Evolutionary conservation across 2,797 vertebrate genomes (phyloP).

Genomic region (Amphiprion clarkii): DNA sequence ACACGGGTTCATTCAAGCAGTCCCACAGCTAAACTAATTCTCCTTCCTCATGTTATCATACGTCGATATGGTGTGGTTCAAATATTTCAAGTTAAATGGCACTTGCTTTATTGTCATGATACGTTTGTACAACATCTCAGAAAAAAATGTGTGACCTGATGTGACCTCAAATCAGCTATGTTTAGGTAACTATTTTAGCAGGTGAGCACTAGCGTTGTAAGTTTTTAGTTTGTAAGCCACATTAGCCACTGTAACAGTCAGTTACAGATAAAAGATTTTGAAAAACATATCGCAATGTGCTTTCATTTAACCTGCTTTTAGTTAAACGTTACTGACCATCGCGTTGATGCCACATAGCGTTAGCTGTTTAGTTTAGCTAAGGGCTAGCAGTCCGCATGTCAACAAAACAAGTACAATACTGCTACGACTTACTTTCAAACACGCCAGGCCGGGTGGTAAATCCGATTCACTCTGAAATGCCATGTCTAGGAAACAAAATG

Average conservation of each 20-base stretch:
- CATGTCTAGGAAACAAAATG: constrained; percentile 51
- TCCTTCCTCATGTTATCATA: too few species aligned
- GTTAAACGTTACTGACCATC: not conserved
- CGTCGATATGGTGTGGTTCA: not conserved
- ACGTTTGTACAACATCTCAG: not conserved
- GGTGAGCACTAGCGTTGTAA: not conserved
- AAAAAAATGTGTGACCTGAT: not conserved
- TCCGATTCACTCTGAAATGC: constrained; percentile 60
- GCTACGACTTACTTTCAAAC: constrained; percentile 80
- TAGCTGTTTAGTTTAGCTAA: constrained; percentile 12
- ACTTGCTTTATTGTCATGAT: not conserved
- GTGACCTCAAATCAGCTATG: not conserved
- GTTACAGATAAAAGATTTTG: rapidly evolving
- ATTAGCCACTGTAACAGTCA: not conserved
- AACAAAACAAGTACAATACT: not conserved
- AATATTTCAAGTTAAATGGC: not conserved
- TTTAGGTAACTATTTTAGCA: not conserved
- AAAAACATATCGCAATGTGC: not conserved
- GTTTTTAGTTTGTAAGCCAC: not conserved
- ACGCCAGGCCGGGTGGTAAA: constrained; percentile 64
- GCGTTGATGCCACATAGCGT: not conserved
- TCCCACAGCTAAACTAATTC: too few species aligned
- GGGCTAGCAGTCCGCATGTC: not conserved
- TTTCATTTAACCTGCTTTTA: not conserved
- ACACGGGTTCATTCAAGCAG: too few species aligned